Base-by-base conservation (phyloP, 2,113 vertebrate species). In the Mesitornis unicolor region DNA sequence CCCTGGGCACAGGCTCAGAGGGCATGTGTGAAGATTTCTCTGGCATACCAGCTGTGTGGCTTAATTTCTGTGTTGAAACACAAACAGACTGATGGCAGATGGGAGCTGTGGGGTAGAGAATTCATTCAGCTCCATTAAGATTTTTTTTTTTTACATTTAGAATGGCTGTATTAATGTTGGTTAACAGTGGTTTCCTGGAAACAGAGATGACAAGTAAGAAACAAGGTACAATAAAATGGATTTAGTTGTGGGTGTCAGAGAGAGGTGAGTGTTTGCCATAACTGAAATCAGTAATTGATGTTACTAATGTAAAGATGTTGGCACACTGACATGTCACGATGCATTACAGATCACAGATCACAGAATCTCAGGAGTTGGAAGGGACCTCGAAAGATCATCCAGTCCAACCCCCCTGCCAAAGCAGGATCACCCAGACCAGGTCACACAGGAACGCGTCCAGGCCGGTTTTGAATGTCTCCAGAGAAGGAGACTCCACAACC, bases 181-280 rank as follows among this genome's bases (percentile, higher is more conserved):
- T 85, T 79, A 71, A 71, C 45, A 51, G 61, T 92, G 67, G 61
- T 85, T 95, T 95, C 70, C 51, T 76, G 91, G 86, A 90, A 88
- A 74, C 8, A 11, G 54, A 67, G 60, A 63, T 60, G 54, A 79
- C 56, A 95, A 83, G 47, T 83, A 57, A 89, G 85, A 88, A 67
- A 4, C 56, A 64, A 80, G 92, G 45, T 88, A 53, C 65, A 75
- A 61, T 64, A 25, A 82, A 69, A 77, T 21, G 16, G 50, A 57
- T 80, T 38, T 22, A 33, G 33, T 59, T 68, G 78, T 83, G 76
- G 40, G 36, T 88, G 43, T 48, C 22, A 20, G 48, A 67, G 47
- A 28, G 35, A 60, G 20, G 25, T 11, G 18, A 74, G n/a, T 11
- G 35, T 45, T 79, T 56, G 19, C 40, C 7, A 7, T 53, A 79